Evolutionary conservation across 2,113 vertebrate genomes (phyloP), one percentile per base, ranked within the genome.

Genomic region (Empidonax traillii): DNA sequence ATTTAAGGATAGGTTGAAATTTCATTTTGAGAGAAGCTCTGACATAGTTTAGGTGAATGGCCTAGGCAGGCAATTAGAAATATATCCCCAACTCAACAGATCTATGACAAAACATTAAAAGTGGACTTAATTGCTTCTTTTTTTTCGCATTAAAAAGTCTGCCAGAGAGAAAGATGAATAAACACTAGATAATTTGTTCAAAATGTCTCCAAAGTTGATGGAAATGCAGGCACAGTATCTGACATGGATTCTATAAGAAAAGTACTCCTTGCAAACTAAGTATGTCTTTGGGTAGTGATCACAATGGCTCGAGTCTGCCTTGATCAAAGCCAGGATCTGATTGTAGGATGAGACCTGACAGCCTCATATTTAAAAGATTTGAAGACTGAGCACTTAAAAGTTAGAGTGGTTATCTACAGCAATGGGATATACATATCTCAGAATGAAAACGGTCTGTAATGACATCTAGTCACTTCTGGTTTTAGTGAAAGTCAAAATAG

Each of bases 311-410:
- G n/a, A 89, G 35, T 55, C 72, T 89, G 19, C 21, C 85, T 85
- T 86, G 83, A 97, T 93, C 83, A 93, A 83, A 94, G 71, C 27
- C 19, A 55, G 59, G 55, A 66, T 91, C 59, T 94, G 27, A 69
- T 17, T 2, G 6, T 33, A 69, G 77, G 79, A 93, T 89, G 77
- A 83, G 59, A 79, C 14, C n/a, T 85, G 74, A 85, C 81, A 96
- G 62, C 35, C 31, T 91, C 85, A 83, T 95, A 94, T 90, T 96
- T 96, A 84, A 95, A 96, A 91, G 82, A 90, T 93, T 94, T 83
- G 51, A 93, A 95, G 84, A 43, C 30, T 31, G 51, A 77, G 35
- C 33, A 85, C 21, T 95, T 93, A 59, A 83, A 93, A 93, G 39
- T 35, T 95, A 39, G 23, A 41, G 39, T 41, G 12, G 43, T 63